phyloP scores from a whole-genome alignment of 2,797 vertebrate species.

The Sebastolobus altivelis region DNA sequence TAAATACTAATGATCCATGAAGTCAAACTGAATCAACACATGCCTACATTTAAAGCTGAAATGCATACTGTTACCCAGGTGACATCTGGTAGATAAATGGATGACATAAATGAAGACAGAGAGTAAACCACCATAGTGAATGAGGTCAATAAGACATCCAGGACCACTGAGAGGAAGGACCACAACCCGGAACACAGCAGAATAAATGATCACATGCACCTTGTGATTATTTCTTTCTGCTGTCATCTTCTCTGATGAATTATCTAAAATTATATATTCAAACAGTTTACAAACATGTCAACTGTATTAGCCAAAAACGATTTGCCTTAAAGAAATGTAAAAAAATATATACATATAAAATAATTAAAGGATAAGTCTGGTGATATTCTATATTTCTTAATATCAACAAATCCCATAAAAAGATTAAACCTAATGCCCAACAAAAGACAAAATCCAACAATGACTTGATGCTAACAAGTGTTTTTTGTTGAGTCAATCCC shows the following conservation, averaged over 20 bases:
- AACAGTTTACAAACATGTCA: not conserved
- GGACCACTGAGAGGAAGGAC: conserved; percentile 18
- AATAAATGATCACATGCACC: conserved; percentile 8
- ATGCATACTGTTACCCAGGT: not conserved
- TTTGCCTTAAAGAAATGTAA: not conserved
- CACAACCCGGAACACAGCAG: conserved; percentile 5
- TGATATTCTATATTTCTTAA: too few relatives aligned
- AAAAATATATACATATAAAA: not conserved
- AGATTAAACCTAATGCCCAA: too few relatives aligned
- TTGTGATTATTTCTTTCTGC: not conserved
- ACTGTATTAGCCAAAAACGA: not conserved
- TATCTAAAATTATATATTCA: not conserved
- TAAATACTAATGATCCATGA: conserved; percentile 12
- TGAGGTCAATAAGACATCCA: conserved; percentile 45
- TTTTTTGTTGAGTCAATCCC: not conserved
- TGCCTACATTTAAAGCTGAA: conserved; percentile 1
- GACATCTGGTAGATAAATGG: conserved; percentile 29
- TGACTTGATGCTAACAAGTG: too few relatives aligned
- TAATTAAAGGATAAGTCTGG: not conserved
- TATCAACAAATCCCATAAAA: not conserved
- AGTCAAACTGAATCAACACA: conserved; percentile 12
- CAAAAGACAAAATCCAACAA: too few relatives aligned
- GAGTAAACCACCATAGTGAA: conserved; percentile 16
- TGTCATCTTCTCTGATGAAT: not conserved
- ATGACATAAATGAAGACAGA: conserved; percentile 35